Conservation (phyloP, 2,797 vertebrate genomes). For the Yasuhikotakia modesta region DNA sequence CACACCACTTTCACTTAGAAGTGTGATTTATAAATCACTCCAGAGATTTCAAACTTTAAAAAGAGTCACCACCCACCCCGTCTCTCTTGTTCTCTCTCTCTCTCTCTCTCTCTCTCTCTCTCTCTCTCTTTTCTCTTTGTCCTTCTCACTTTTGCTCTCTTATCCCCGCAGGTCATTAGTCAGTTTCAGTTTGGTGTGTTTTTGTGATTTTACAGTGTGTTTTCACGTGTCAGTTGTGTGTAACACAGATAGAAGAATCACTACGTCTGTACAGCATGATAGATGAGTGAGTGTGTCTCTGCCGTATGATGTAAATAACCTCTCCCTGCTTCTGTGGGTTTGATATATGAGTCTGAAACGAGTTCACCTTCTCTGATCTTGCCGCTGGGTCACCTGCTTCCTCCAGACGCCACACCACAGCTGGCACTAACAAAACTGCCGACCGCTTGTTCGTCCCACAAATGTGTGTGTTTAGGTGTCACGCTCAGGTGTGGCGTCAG, state of each 20-base stretch:
- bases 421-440: constrained; percentile 10
- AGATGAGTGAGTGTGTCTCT: constrained; percentile 23
- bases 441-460: background rate
- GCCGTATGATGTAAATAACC: constrained; percentile 32
- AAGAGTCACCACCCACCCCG: constrained; percentile 13
- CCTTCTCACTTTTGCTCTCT: constrained; percentile 16
- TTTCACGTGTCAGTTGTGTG: constrained; percentile 22
- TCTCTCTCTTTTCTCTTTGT: constrained; percentile 27
- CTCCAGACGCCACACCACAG: constrained; percentile 24
- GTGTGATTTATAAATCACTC: constrained; percentile 27
- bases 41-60: constrained; percentile 20
- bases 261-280: too few species aligned
- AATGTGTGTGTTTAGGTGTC: constrained; percentile 10
- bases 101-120: too few species aligned
- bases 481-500: background rate
- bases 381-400: constrained; percentile 29
- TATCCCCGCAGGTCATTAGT: constrained; percentile 16
- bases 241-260: constrained; percentile 22
- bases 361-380: constrained; percentile 40
- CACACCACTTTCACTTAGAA: background rate
- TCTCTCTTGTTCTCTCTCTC: background rate
- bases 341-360: constrained; percentile 30
- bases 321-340: constrained; percentile 19
- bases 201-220: constrained; percentile 12
- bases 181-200: constrained; percentile 29